Evolutionary conservation across 2,888 invertebrate genomes (phyloP).

Genomic region (Gymnosoma rotundatum): DNA sequence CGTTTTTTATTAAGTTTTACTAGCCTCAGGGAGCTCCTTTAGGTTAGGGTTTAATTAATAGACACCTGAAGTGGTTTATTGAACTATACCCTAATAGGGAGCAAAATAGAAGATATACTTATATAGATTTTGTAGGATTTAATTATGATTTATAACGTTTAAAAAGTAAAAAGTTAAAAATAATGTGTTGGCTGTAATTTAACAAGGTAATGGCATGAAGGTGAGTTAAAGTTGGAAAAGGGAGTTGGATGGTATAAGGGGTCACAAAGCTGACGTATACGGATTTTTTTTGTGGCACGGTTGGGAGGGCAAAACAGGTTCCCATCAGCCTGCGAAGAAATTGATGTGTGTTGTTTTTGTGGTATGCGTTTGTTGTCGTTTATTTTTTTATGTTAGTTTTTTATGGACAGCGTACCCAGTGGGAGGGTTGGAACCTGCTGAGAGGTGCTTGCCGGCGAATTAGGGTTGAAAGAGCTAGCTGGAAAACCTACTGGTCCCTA

Average conservation of each 20-base stretch:
- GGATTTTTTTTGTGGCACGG: background rate
- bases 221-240: background rate
- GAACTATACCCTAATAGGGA: no score
- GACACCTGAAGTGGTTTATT: no score
- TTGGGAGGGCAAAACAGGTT: background rate
- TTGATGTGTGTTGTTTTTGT: background rate
- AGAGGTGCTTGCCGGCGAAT: background rate
- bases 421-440: background rate
- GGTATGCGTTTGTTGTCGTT: background rate
- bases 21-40: background rate
- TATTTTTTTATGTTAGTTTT: background rate
- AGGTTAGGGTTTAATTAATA: background rate
- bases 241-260: background rate
- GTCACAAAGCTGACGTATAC: no score
- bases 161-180: background rate
- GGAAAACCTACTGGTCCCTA: background rate
- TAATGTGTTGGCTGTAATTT: background rate
- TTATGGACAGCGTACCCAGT: background rate
- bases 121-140: no score
- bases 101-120: no score
- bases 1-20: background rate
- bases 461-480: background rate
- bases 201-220: background rate
- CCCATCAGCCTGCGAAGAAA: background rate
- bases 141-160: no score